Evolutionary conservation across 2,888 invertebrate species (phyloP).

Genomic region (Trisateles emortualis): DNA sequence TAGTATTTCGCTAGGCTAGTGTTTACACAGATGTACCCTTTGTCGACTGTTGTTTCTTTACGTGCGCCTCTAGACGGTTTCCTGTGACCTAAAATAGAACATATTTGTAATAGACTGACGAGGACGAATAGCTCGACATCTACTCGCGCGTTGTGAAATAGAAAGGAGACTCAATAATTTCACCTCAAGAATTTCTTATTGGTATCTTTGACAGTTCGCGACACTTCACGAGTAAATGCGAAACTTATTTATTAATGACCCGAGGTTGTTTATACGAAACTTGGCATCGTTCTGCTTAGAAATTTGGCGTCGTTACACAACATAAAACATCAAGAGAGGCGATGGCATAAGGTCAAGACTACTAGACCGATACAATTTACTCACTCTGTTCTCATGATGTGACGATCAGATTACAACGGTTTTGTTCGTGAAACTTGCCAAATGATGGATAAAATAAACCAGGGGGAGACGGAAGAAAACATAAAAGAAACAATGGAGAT

Average conservation of each 20-base stretch:
- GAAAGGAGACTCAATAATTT: conserved; percentile 48
- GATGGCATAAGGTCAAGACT: conserved; percentile 81
- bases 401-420: conserved; percentile 33
- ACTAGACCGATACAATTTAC: conserved; percentile 68
- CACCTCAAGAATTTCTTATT: conserved; percentile 53
- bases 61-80: conserved; percentile 22
- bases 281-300: conserved; percentile 74
- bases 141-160: conserved; percentile 31
- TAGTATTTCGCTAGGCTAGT: conserved; percentile 31
- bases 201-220: conserved; percentile 47
- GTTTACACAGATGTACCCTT: conserved; percentile 59
- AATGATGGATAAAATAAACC: conserved; percentile 62
- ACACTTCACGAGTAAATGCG: conserved; percentile 35
- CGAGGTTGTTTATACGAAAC: conserved; percentile 60
- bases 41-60: conserved; percentile 30
- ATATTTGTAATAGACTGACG: conserved; percentile 27
- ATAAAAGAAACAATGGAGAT: conserved; percentile 75
- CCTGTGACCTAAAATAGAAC: conserved; percentile 49
- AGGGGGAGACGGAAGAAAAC: conserved; percentile 67
- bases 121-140: conserved; percentile 28
- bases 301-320: conserved; percentile 85
- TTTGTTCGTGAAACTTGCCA: conserved; percentile 40
- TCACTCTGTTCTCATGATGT: conserved; percentile 48
- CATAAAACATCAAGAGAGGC: conserved; percentile 69
- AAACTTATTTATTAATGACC: conserved; percentile 52